Evolutionary conservation across 2,113 vertebrate species (phyloP), one percentile per base, ranked within the genome.

Genomic region (Xiphophorus maculatus): DNA sequence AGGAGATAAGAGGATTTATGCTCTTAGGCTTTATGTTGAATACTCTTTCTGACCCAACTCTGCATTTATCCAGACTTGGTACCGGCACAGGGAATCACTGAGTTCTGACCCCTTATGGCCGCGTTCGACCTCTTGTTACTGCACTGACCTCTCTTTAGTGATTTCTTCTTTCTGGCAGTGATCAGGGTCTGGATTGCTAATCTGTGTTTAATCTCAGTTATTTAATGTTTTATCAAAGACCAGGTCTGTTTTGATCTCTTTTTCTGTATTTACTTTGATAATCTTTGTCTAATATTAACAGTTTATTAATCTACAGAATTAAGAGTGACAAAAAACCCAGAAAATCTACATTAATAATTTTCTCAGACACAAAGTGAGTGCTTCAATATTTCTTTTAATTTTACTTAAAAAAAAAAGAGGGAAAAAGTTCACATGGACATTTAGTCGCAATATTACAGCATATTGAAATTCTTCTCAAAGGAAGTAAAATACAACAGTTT

Each of bases 401-500:
- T 94, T 92, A 90, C 88, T 54, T 28, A 88, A 91, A 93, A 91
- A 93, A 92, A 93, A 91, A 93, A 92, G 84, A 64, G 78, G 81
- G 73, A 78, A 82, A 88, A 82, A 84, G 82, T 92, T 94, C 93
- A 95, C 94, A 94, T 92, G 87, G 75, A 95, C 93, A 95, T 91
- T 93, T 87, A 94, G 82, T 90, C 84, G 94, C 82, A 90, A 83
- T 92, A 93, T 91, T 91, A 93, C 91, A 93, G 90, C 88, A 93
- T 93, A 93, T 76, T 92, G 89, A 93, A 93, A 92, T 89, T 90
- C 82, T 91, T 90, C 89, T 90, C 86, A 88, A 92, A 83, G 76
- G 87, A 94, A 94, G 89, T 92, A 93, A 94, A 94, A 93, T 93
- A 93, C 90, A 91, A 90, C 89, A 84, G 63, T 73, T 90, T 93